A percentile compares a stretch with the other conserved stretches of the same genome.
phyloP scores from a whole-genome alignment of 2,797 vertebrate species.

The Enteromius mattozi region DNA sequence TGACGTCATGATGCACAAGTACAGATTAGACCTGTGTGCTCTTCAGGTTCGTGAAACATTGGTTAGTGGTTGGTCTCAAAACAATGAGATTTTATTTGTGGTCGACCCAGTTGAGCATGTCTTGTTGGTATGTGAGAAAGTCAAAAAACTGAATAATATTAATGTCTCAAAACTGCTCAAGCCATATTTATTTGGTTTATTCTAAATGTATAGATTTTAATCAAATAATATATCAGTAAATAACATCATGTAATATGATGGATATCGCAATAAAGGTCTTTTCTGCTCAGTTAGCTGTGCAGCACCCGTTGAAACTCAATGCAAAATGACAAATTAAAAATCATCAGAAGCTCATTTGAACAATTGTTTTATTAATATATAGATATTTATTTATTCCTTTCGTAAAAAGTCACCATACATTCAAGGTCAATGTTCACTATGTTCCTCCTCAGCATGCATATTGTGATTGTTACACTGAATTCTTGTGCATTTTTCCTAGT shows the following conservation, averaged over 20 bases:
- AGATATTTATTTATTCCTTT: conserved; percentile 85
- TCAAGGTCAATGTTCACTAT: conserved; percentile 81
- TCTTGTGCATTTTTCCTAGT: conserved; percentile 70
- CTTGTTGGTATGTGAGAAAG: background rate
- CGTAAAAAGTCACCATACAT: conserved; percentile 89
- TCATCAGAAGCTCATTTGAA: conserved; percentile 76
- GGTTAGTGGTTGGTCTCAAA: background rate
- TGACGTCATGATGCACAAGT: background rate
- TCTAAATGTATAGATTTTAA: background rate
- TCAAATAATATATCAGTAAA: background rate
- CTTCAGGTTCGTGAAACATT: conserved; percentile 37
- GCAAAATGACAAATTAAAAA: conserved; percentile 52
- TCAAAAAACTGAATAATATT: background rate
- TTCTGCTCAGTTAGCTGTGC: background rate
- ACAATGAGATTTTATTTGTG: conserved; percentile 6
- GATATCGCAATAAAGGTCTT: background rate
- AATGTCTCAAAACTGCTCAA: background rate
- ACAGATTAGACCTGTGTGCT: conserved; percentile 21
- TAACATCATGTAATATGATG: background rate
- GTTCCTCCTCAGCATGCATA: conserved; percentile 84
- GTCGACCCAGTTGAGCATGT: background rate
- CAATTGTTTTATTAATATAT: conserved; percentile 86
- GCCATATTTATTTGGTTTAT: background rate
- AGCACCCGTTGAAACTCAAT: background rate
- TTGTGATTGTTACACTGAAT: conserved; percentile 75